Conservation (phyloP, 2,888 invertebrate genomes). For the Folsomia manolachei region DNA sequence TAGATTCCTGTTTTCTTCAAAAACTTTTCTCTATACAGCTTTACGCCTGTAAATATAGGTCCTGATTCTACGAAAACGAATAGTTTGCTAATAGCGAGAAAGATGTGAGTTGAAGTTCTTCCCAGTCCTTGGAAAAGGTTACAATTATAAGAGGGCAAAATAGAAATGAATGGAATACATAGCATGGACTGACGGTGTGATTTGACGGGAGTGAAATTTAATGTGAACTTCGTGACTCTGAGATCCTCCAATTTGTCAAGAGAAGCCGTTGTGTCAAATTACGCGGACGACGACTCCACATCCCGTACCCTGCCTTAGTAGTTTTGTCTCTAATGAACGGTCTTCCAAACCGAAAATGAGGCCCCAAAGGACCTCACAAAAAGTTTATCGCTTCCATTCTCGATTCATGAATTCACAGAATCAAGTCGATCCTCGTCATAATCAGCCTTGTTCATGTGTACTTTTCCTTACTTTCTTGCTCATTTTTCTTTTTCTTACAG, state of each 20-base stretch:
- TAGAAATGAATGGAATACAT: slow-evolving; percentile 8
- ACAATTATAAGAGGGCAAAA: background rate
- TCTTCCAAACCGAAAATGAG: slow-evolving; percentile 34
- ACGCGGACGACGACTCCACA: slow-evolving; percentile 21
- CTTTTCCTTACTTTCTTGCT: no score
- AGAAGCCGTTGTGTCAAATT: slow-evolving; percentile 30
- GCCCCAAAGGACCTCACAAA: slow-evolving; percentile 18
- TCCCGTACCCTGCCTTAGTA: no score
- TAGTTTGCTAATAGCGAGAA: no score
- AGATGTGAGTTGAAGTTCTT: background rate
- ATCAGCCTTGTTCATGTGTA: slow-evolving; percentile 3
- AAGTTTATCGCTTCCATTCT: slow-evolving; percentile 13
- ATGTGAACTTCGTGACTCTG: slow-evolving; percentile 43
- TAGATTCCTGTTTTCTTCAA: no score
- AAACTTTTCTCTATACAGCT: no score
- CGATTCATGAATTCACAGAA: slow-evolving; percentile 10
- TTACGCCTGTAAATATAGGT: no score
- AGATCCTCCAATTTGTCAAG: slow-evolving; percentile 33
- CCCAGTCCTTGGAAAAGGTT: background rate
- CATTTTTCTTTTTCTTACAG: no score
- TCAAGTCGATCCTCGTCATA: slow-evolving; percentile 11
- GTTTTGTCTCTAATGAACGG: slow-evolving; percentile 45
- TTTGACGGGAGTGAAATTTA: slow-evolving; percentile 35
- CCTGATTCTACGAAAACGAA: no score
- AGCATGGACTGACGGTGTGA: background rate